Evolutionary conservation across 2,888 invertebrate species (phyloP).

Genomic region (Lissonota sp.): DNA sequence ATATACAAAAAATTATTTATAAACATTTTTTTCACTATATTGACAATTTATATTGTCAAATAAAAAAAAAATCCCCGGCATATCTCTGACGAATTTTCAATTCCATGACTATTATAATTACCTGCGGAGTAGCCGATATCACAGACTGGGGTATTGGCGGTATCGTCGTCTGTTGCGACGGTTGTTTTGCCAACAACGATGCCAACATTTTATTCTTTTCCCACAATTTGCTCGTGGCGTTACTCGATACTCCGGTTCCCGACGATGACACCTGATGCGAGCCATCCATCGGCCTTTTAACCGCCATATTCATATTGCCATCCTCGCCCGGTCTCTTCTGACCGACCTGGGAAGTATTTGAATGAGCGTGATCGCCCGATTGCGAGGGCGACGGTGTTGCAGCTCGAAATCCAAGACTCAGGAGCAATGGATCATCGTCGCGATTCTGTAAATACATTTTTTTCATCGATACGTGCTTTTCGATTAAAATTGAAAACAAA

Average conservation of each 20-base stretch:
- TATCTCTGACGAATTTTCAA: no score
- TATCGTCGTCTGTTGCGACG: conserved; percentile 87
- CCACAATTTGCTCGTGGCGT: conserved; percentile 88
- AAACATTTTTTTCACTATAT: not conserved
- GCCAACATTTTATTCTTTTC: conserved; percentile 95
- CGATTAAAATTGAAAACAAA: conserved; percentile 36
- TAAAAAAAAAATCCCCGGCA: conserved; percentile 12
- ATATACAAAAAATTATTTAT: not conserved
- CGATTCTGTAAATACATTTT: conserved; percentile 76
- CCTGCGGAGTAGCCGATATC: conserved; percentile 89
- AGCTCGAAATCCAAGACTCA: conserved; percentile 85
- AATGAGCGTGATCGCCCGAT: conserved; percentile 81
- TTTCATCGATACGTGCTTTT: no score
- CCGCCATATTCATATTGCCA: conserved; percentile 85
- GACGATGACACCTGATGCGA: conserved; percentile 83
- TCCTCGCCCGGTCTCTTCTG: conserved; percentile 88
- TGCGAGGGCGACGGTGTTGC: conserved; percentile 85
- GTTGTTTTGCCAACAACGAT: conserved; percentile 91
- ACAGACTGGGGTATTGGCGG: conserved; percentile 87
- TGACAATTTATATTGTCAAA: not conserved
- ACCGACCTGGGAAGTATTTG: conserved; percentile 79
- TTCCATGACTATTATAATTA: conserved; percentile 50
- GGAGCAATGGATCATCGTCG: conserved; percentile 85
- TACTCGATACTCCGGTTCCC: conserved; percentile 79
- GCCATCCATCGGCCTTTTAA: conserved; percentile 84